phyloP scores from a whole-genome alignment of 2,113 vertebrate genomes.

The Rhineura floridana region DNA sequence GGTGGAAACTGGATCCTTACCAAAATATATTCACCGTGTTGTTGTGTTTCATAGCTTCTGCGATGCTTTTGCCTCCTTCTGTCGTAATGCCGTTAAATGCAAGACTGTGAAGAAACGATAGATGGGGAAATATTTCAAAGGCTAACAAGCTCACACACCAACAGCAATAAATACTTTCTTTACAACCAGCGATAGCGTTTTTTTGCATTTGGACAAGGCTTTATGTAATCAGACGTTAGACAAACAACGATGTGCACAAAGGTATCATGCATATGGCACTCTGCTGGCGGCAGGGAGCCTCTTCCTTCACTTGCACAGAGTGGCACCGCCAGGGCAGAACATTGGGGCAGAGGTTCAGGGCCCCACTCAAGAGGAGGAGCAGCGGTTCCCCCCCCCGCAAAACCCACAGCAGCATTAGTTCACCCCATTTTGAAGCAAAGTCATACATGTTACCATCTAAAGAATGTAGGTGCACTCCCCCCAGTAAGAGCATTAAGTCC shows the following conservation, averaged over 20 bases:
- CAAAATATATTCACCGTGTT: conserved; percentile 86
- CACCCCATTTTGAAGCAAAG: not conserved
- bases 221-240: not conserved
- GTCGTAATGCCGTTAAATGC: conserved; percentile 89
- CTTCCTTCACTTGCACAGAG: not conserved
- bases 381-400: not conserved
- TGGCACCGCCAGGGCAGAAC: not conserved
- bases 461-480: no score
- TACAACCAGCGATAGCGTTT: not conserved
- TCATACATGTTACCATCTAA: no score
- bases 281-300: not conserved
- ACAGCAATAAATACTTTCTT: not conserved
- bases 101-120: conserved; percentile 76
- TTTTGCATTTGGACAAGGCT: not conserved
- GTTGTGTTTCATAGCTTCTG: conserved; percentile 85
- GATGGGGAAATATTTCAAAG: not conserved
- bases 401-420: not conserved
- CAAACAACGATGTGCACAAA: conserved; percentile 7
- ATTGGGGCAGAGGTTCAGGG: not conserved
- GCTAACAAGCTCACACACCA: not conserved
- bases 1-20: conserved; percentile 69
- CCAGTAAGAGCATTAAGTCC: no score
- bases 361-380: not conserved
- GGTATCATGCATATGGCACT: not conserved
- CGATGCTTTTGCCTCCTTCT: conserved; percentile 84